These are phyloP conservation scores for Laothoe populi DNA, from an alignment of 2,888 invertebrate species.

Conservation along the genomic window DNA sequence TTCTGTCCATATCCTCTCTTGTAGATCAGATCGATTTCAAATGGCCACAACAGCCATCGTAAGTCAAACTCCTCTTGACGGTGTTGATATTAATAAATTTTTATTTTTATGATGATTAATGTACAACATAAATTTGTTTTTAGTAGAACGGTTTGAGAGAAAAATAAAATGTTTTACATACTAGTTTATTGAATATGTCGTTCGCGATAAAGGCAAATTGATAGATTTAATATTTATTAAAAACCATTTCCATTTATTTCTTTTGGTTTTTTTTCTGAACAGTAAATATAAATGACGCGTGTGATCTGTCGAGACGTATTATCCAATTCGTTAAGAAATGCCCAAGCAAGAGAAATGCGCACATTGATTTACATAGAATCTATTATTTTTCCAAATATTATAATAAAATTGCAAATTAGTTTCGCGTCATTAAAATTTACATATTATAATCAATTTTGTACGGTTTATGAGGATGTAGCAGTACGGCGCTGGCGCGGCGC, in stretches of 20 bases:
- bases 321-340: not conserved
- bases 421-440: slow-evolving; percentile 16
- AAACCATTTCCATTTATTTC: not conserved
- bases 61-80: not conserved
- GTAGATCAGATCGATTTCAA: no score
- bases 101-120: slow-evolving; percentile 7
- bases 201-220: not conserved
- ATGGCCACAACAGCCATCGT: not conserved
- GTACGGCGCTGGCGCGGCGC: not conserved
- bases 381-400: slow-evolving; percentile 6
- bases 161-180: slow-evolving; percentile 16
- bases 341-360: slow-evolving; percentile 1
- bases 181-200: slow-evolving; percentile 16
- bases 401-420: slow-evolving; percentile 21
- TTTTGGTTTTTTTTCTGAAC: slow-evolving; percentile 1
- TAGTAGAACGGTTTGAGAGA: not conserved
- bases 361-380: slow-evolving; percentile 3
- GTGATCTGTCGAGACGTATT: not conserved
- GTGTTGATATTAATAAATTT: not conserved
- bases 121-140: not conserved
- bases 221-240: slow-evolving; percentile 21
- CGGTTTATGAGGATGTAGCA: not conserved
- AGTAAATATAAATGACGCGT: slow-evolving; percentile 17
- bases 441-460: slow-evolving; percentile 21
- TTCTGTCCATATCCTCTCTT: no score